Evolutionary conservation across 23 tunicate species (phyloP).

Genomic region (Styela plicata): DNA sequence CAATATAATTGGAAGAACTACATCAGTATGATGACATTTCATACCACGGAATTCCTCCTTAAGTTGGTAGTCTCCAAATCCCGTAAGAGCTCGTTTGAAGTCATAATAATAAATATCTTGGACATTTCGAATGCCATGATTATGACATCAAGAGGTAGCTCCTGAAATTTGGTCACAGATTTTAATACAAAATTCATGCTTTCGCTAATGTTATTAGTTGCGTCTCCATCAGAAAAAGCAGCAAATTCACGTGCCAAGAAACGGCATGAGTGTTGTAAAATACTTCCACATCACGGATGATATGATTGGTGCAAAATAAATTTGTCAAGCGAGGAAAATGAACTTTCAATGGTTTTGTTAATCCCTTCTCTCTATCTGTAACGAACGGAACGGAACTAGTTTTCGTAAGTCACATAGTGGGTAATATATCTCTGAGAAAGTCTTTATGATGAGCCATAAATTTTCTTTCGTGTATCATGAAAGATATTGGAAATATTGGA

Average conservation of each 20-base stretch:
- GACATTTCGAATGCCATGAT: neutral
- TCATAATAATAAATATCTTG: conserved; percentile 28
- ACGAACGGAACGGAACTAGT: neutral
- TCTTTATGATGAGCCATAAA: neutral
- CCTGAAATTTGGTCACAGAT: conserved; percentile 12
- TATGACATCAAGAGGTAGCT: conserved; percentile 14
- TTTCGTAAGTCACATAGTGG: conserved; percentile 17
- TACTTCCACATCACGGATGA: neutral
- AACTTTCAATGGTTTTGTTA: conserved; percentile 18
- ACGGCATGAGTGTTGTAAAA: neutral
- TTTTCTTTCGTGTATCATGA: neutral
- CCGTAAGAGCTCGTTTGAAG: neutral
- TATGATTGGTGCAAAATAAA: neutral
- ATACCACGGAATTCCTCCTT: neutral
- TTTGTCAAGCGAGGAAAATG: neutral
- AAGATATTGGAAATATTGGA: neutral
- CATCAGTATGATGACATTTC: neutral
- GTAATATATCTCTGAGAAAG: conserved; percentile 16
- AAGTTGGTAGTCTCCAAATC: conserved; percentile 22
- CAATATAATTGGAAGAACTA: neutral
- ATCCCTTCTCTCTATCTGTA: conserved; percentile 7
- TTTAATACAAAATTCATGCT: conserved; percentile 13
- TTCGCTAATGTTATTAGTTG: conserved; percentile 30
- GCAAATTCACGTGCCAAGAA: neutral
- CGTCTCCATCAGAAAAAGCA: conserved; percentile 1